Evolutionary conservation across 2,113 vertebrate species (phyloP), one percentile per base, ranked within the genome.

Genomic region (Cairina moschata): DNA sequence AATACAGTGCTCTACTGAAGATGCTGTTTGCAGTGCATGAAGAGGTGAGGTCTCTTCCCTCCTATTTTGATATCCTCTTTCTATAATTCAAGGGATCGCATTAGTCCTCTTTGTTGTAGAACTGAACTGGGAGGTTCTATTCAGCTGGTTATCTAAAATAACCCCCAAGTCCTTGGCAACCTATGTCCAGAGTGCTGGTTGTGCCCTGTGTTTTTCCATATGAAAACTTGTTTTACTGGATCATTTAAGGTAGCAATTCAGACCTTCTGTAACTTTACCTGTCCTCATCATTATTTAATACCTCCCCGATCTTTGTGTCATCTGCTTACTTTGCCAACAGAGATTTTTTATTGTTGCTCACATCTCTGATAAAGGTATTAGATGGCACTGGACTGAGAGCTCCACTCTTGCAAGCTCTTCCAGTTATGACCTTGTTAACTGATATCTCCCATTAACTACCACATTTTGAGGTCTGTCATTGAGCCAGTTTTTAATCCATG

Each of bases 401-500:
- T 72, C 32, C 0, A 4, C 12, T 86, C 63, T 62, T 3, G 1
- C 81, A 44, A 66, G 12, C 36, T 67, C 50, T 88, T 55, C 71
- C 67, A 73, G 50, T 87, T 83, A 77, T 52, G 87, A 87, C 82
- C 75, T 85, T 95, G 74, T 85, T 87, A 83, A 69, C 78, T 93
- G 94, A 92, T 96, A 92, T 75, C 66, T 95, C 84, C 74, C 67
- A 85, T 92, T 92, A 95, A 54, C 66, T 31, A 40, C 34, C 40
- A 40, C 18, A 11, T 91, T 95, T 73, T 77, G 84, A 90, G 84
- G 44, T 82, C 95, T 95, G 71, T 90, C 89, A 66, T 22, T 3
- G 8, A 95, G 93, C 31, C 93, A 91, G 44, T 46, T 95, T 92
- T 95, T 95, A 95, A 96, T 92, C 83, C 94, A 75, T 88, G 87